phyloP scores from a whole-genome alignment of 2,888 invertebrate species.

The Agelastica alni region DNA sequence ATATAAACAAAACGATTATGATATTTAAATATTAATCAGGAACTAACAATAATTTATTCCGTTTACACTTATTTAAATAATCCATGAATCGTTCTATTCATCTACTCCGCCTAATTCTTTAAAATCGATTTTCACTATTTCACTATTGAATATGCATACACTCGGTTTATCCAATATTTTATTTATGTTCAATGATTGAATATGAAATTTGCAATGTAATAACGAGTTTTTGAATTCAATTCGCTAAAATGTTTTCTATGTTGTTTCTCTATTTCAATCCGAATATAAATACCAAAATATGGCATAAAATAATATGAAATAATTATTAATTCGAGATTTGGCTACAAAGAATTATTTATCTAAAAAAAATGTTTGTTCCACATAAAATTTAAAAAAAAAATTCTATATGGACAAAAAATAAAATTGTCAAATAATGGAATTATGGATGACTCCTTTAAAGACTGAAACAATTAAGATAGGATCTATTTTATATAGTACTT shows the following conservation, averaged over 20 bases:
- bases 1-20: too few relatives aligned
- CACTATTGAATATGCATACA: slow-evolving; percentile 7
- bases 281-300: slow-evolving; percentile 1
- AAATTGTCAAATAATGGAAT: too few relatives aligned
- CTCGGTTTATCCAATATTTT: slow-evolving; percentile 7
- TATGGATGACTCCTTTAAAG: too few relatives aligned
- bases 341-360: too few relatives aligned
- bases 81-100: background rate
- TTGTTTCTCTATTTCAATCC: slow-evolving; percentile 1
- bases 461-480: too few relatives aligned
- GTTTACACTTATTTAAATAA: slow-evolving; percentile 1
- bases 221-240: slow-evolving; percentile 5
- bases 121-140: slow-evolving; percentile 5
- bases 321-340: too few relatives aligned
- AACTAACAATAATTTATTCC: slow-evolving; percentile 1
- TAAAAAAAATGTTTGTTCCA: too few relatives aligned
- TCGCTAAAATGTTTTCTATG: slow-evolving; percentile 7
- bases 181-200: slow-evolving; percentile 10
- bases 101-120: background rate
- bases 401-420: too few relatives aligned
- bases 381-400: too few relatives aligned
- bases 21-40: background rate
- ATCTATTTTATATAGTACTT: too few relatives aligned
- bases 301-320: too few relatives aligned
- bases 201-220: slow-evolving; percentile 11